Percentiles rank a stretch among this genome's conserved stretches.
Evolutionary conservation across 2,888 invertebrate species (phyloP).

Genomic region (Matsumyia berberina): DNA sequence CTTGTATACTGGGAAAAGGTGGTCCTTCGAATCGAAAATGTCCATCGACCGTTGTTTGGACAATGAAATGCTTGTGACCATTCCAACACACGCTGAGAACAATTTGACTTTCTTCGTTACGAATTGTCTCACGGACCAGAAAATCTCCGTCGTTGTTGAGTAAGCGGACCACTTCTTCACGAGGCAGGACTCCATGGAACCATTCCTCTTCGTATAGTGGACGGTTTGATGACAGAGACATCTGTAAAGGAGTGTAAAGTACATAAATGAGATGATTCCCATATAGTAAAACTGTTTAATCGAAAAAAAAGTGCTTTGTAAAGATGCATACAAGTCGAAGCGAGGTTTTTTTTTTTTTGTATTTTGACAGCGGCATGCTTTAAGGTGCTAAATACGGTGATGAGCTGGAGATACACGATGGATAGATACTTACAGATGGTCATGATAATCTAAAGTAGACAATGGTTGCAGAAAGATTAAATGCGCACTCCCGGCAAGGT

Average conservation of each 20-base stretch:
- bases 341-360: slow-evolving; percentile 2
- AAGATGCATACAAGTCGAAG: not conserved
- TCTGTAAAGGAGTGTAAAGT: slow-evolving; percentile 77
- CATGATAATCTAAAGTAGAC: not conserved
- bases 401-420: slow-evolving; percentile 31
- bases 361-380: slow-evolving; percentile 36
- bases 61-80: slow-evolving; percentile 98
- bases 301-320: not conserved
- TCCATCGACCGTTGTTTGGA: slow-evolving; percentile 96
- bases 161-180: slow-evolving; percentile 97
- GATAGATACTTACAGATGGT: slow-evolving; percentile 1
- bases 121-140: slow-evolving; percentile 95
- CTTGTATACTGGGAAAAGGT: slow-evolving; percentile 95
- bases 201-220: slow-evolving; percentile 96
- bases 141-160: slow-evolving; percentile 97
- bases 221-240: slow-evolving; percentile 86
- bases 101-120: slow-evolving; percentile 95
- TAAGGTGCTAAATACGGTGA: slow-evolving; percentile 23
- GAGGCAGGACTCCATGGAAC: slow-evolving; percentile 98
- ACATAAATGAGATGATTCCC: not conserved
- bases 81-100: slow-evolving; percentile 98
- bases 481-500: too few relatives aligned
- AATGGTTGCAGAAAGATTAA: not conserved
- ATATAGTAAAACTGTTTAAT: slow-evolving; percentile 5
- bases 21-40: slow-evolving; percentile 97